phyloP scores from a whole-genome alignment of 1,140 invertebrate genomes.

The Aethina tumida region DNA sequence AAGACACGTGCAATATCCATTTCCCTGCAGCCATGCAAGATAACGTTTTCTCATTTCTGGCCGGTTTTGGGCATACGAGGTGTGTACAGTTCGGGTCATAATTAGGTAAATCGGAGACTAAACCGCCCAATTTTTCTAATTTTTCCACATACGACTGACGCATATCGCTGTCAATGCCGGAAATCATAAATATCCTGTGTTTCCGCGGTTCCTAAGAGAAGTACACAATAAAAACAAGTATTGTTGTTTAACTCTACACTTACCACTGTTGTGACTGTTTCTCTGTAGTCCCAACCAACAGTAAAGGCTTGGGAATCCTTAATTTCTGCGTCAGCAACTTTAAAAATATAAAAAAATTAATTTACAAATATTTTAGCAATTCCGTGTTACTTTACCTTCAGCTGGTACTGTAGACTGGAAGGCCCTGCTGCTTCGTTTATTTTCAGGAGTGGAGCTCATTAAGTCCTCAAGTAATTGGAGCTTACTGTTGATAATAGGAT shows the following conservation, averaged over 20 bases:
- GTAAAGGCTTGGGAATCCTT: slow-evolving; percentile 41
- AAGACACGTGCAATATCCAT: slow-evolving; percentile 74
- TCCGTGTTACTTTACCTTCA: too few relatives aligned
- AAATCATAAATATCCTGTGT: slow-evolving; percentile 28
- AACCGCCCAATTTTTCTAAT: slow-evolving; percentile 50
- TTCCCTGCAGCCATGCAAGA: slow-evolving; percentile 75
- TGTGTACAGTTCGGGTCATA: slow-evolving; percentile 67
- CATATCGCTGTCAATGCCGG: slow-evolving; percentile 19
- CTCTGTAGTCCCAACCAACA: slow-evolving; percentile 43
- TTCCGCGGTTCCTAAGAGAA: slow-evolving; percentile 3
- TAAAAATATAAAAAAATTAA: slow-evolving; percentile 6
- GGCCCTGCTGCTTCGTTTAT: too few relatives aligned
- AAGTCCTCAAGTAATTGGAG: too few relatives aligned
- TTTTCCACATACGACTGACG: slow-evolving; percentile 12
- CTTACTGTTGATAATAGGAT: too few relatives aligned
- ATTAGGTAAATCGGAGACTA: slow-evolving; percentile 45
- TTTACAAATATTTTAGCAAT: too few relatives aligned
- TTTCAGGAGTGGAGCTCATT: too few relatives aligned
- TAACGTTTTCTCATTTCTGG: slow-evolving; percentile 78
- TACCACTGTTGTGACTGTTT: slow-evolving; percentile 10
- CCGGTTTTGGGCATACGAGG: slow-evolving; percentile 59
- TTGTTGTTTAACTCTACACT: neutral
- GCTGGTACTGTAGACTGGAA: too few relatives aligned
- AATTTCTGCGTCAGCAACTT: slow-evolving; percentile 8
- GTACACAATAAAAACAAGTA: neutral